A percentile compares a stretch with the other conserved stretches of the same genome.
Conservation (phyloP, 2,797 vertebrate species). For the Catamblyrhynchus diadema region DNA sequence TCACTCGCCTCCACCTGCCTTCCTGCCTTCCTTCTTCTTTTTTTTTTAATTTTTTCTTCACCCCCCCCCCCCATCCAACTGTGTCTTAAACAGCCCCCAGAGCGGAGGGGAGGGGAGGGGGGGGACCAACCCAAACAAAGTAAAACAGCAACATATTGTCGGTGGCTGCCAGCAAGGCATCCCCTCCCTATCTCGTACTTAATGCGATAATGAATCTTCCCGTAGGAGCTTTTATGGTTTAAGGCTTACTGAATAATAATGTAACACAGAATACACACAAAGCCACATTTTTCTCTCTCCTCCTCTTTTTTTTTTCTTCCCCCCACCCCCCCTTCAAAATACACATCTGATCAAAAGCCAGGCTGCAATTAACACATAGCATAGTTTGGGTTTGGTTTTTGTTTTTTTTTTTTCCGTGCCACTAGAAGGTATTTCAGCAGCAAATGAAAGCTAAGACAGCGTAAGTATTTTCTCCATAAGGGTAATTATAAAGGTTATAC, state of each 20-base stretch:
- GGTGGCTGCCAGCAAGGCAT: slow-evolving; percentile 59
- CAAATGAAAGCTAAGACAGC: background rate
- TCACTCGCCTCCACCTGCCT: slow-evolving; percentile 22
- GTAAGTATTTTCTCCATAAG: background rate
- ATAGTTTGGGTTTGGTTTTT: slow-evolving; percentile 7
- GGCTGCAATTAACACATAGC: slow-evolving; percentile 53
- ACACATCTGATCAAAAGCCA: slow-evolving; percentile 45
- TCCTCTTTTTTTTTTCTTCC: background rate
- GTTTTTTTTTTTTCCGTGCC: background rate
- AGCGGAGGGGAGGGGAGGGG: background rate
- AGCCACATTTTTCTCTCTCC: slow-evolving; percentile 43
- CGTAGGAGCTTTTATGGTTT: slow-evolving; percentile 65
- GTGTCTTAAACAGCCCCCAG: slow-evolving; percentile 35
- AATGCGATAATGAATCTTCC: slow-evolving; percentile 62
- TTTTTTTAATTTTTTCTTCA: too few relatives aligned
- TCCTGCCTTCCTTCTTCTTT: background rate
- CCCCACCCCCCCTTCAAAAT: too few relatives aligned
- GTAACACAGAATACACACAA: slow-evolving; percentile 6
- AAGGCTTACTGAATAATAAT: slow-evolving; percentile 9
- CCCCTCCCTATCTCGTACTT: slow-evolving; percentile 55
- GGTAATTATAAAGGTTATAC: background rate
- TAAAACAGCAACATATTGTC: slow-evolving; percentile 42
- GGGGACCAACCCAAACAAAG: slow-evolving; percentile 23
- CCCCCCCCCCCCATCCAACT: background rate
- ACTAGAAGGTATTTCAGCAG: background rate